Conservation (phyloP, 2,113 vertebrate genomes). For the Mola mola region DNA sequence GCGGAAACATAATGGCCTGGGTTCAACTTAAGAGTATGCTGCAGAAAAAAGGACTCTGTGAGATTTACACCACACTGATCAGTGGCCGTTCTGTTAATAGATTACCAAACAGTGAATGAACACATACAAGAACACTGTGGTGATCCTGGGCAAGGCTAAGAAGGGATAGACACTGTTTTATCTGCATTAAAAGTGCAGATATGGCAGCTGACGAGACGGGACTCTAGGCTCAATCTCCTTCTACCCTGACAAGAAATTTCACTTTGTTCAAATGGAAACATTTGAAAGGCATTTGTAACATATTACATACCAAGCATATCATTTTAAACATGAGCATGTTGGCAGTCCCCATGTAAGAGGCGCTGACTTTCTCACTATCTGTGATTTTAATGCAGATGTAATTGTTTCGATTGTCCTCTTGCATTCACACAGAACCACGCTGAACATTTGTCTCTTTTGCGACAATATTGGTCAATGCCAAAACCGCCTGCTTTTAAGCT, state of each 20-base stretch:
- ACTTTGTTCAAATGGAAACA: background rate
- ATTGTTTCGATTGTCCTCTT: too few relatives aligned
- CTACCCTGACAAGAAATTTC: too few relatives aligned
- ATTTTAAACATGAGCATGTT: background rate
- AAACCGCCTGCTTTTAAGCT: slow-evolving; percentile 7
- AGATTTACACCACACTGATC: background rate
- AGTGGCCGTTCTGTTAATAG: slow-evolving; percentile 32
- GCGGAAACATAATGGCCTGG: slow-evolving; percentile 33
- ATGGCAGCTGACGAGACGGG: too few relatives aligned
- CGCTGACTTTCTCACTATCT: slow-evolving; percentile 1
- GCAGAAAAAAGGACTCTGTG: slow-evolving; percentile 21
- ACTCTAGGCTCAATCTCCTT: too few relatives aligned
- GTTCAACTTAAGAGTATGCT: slow-evolving; percentile 30
- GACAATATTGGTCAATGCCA: background rate
- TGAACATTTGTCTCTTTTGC: slow-evolving; percentile 2
- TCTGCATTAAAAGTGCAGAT: too few relatives aligned
- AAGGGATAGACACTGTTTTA: background rate
- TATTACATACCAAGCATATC: too few relatives aligned
- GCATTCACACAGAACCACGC: background rate
- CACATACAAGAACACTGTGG: background rate
- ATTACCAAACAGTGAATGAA: slow-evolving; percentile 34
- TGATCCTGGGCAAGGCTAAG: slow-evolving; percentile 14
- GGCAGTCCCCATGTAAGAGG: background rate
- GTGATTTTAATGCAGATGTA: background rate
- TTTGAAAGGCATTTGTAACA: too few relatives aligned